Evolutionary conservation across 2,888 invertebrate genomes (phyloP).

Genomic region (Drosophila infuscata): DNA sequence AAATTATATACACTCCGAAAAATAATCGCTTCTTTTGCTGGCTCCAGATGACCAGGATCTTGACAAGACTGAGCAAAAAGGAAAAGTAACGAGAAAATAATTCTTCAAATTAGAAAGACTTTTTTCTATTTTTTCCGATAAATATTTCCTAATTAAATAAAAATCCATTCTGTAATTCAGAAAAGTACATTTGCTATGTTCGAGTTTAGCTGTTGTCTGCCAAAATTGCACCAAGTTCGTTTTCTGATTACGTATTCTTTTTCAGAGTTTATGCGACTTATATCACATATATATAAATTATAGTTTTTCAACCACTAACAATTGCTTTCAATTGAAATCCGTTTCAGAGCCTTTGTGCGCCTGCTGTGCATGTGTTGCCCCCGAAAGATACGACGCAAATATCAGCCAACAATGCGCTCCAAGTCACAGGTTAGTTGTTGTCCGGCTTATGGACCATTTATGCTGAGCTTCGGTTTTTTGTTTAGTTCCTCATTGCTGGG

Average conservation of each 20-base stretch:
- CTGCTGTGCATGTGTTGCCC: constrained; percentile 96
- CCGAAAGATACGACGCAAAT: constrained; percentile 91
- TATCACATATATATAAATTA: neutral
- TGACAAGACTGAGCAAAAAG: no score
- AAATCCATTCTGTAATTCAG: no score
- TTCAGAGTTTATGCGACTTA: neutral
- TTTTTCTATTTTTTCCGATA: no score
- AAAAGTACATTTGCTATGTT: no score
- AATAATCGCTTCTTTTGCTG: neutral
- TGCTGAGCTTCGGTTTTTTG: constrained; percentile 27
- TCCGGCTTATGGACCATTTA: constrained; percentile 21
- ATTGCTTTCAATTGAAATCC: constrained; percentile 6
- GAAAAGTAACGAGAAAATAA: no score
- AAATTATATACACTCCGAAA: neutral
- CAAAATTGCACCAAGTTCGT: no score
- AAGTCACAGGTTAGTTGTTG: constrained; percentile 91
- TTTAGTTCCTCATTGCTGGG: constrained; percentile 32
- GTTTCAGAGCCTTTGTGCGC: constrained; percentile 95
- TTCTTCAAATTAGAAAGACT: no score
- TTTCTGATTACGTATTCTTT: neutral
- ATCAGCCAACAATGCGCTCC: constrained; percentile 93
- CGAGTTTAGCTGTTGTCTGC: no score
- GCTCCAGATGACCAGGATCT: no score
- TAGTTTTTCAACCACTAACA: neutral
- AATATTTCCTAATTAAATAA: no score